Evolutionary conservation across 2,113 vertebrate species (phyloP).

Genomic region (Aix galericulata): DNA sequence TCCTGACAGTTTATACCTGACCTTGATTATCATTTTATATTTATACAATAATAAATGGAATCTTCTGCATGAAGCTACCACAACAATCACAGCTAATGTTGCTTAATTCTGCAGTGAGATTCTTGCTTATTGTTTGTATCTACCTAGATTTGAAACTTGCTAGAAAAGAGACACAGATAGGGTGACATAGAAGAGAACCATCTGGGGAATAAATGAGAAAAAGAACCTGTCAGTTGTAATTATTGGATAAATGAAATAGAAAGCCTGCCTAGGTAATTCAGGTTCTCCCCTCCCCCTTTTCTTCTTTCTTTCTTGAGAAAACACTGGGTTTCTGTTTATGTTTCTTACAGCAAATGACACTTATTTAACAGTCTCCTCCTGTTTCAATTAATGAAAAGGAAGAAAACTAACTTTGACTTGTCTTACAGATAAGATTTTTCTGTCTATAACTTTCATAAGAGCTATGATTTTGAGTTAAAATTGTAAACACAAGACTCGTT

Average conservation of each 20-base stretch:
- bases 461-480: background rate
- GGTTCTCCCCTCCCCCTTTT: background rate
- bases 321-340: background rate
- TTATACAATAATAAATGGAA: constrained; percentile 46
- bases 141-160: constrained; percentile 14
- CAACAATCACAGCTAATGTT: background rate
- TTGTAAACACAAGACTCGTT: background rate
- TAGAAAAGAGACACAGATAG: background rate
- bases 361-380: background rate
- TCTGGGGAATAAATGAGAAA: background rate
- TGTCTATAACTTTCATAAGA: background rate
- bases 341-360: background rate
- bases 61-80: constrained; percentile 11
- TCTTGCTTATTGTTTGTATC: background rate
- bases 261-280: background rate
- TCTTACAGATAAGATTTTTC: background rate
- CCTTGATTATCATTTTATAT: constrained; percentile 62
- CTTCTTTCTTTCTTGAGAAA: background rate
- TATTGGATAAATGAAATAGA: background rate
- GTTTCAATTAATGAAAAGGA: background rate
- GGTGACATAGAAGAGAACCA: background rate
- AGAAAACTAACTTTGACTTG: background rate
- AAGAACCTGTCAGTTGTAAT: constrained; percentile 1
- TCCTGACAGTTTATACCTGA: constrained; percentile 44
- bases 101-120: constrained; percentile 10